Evolutionary conservation across 2,797 vertebrate genomes (phyloP).

Genomic region (Karalla daura): DNA sequence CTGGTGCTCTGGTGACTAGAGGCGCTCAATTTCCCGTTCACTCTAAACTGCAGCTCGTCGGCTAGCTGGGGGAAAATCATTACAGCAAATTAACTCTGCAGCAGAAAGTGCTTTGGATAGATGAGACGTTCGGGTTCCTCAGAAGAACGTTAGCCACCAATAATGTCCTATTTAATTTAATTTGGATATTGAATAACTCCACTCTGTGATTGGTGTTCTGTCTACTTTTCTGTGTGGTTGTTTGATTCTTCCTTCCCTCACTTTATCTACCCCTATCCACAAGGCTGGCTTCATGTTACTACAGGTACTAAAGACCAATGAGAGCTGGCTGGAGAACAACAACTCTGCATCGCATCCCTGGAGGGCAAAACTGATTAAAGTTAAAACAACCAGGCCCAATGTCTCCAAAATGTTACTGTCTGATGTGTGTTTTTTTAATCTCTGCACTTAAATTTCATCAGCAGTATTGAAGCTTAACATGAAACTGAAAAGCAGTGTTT

Average conservation of each 20-base stretch:
- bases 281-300: neutral
- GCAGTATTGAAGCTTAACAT: too few relatives aligned
- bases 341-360: neutral
- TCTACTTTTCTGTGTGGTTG: neutral
- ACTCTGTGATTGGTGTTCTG: neutral
- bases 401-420: neutral
- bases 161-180: slow-evolving; percentile 62
- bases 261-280: neutral
- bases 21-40: too few relatives aligned
- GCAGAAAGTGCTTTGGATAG: slow-evolving; percentile 39
- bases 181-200: slow-evolving; percentile 38
- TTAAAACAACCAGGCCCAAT: neutral
- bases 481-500: too few relatives aligned
- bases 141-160: slow-evolving; percentile 65
- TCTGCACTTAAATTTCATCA: too few relatives aligned
- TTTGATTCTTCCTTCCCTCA: neutral
- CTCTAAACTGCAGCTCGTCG: slow-evolving; percentile 15
- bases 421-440: neutral
- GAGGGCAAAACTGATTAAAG: neutral
- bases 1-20: too few relatives aligned
- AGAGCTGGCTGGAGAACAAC: neutral
- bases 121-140: slow-evolving; percentile 52
- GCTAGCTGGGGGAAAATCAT: slow-evolving; percentile 52
- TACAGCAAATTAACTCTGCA: slow-evolving; percentile 56
- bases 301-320: neutral